These are phyloP conservation scores for Pelecanus crispus DNA, from an alignment of 2,113 vertebrate genomes.

Conservation along the genomic window DNA sequence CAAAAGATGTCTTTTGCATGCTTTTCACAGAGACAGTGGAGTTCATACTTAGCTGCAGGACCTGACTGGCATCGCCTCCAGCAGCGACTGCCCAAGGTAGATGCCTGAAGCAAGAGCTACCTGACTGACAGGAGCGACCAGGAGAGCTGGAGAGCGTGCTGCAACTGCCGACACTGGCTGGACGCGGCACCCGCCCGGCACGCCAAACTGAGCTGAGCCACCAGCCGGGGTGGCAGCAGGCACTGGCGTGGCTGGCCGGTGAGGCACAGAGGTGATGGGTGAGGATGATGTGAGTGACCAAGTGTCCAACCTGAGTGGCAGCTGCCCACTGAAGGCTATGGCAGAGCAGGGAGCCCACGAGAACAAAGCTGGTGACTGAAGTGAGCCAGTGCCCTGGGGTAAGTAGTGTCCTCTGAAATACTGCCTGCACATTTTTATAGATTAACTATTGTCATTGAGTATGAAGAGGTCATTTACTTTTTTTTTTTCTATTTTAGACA, in stretches of 20 bases:
- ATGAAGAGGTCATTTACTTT: neutral
- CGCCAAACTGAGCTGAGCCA: accelerated
- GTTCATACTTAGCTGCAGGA: neutral
- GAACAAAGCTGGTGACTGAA: neutral
- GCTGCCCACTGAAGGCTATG: neutral
- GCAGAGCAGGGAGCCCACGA: neutral
- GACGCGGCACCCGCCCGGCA: accelerated
- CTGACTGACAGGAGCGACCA: neutral
- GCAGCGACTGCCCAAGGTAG: neutral
- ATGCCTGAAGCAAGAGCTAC: neutral
- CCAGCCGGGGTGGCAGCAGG: accelerated
- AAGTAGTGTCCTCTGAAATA: neutral
- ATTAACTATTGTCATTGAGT: neutral
- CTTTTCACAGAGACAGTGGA: neutral
- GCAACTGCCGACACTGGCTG: neutral
- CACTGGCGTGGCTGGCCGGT: neutral
- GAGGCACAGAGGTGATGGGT: neutral
- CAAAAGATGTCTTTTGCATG: neutral
- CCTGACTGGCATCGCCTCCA: neutral
- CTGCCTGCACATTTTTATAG: neutral
- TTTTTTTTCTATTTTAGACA: neutral
- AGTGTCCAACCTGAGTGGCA: neutral
- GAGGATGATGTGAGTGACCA: neutral
- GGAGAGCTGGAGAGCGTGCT: neutral
- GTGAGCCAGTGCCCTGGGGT: neutral